A percentile compares a stretch with the other conserved stretches of the same genome.
phyloP scores from a whole-genome alignment of 2,888 invertebrate species.

The Aphelenchoides bicaudatus region DNA sequence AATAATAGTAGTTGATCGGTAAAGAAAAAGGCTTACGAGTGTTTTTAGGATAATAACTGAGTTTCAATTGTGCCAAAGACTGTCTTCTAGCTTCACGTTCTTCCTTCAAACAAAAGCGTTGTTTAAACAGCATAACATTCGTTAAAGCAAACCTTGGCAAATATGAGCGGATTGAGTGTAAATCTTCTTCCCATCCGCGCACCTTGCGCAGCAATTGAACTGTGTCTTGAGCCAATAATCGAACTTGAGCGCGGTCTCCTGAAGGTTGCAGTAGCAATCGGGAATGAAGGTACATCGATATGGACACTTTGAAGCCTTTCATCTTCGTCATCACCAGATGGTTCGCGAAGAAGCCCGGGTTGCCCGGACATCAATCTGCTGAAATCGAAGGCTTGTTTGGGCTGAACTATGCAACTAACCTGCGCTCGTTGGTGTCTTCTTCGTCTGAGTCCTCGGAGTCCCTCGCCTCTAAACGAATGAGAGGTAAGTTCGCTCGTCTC shows the following conservation, averaged over 20 bases:
- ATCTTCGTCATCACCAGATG: too few species aligned
- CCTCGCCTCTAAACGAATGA: too few species aligned
- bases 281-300: constrained; percentile 23
- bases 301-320: constrained; percentile 20
- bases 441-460: too few species aligned
- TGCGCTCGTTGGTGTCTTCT: too few species aligned
- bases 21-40: constrained; percentile 16
- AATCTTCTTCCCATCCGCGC: constrained; percentile 50
- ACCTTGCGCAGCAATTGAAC: constrained; percentile 13
- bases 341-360: too few species aligned
- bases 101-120: constrained; percentile 32
- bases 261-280: constrained; percentile 17
- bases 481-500: too few species aligned
- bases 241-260: constrained; percentile 17
- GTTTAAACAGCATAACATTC: background rate
- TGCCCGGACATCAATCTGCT: too few species aligned
- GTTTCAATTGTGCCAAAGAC: constrained; percentile 58
- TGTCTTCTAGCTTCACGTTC: constrained; percentile 57
- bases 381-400: too few species aligned
- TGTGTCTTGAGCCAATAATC: constrained; percentile 20
- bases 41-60: constrained; percentile 58
- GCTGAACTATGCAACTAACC: too few species aligned
- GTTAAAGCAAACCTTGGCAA: constrained; percentile 54
- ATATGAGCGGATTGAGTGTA: constrained; percentile 58
- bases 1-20: background rate